Base-by-base conservation (phyloP, 2,113 vertebrate genomes). In the Pteropus alecto region DNA sequence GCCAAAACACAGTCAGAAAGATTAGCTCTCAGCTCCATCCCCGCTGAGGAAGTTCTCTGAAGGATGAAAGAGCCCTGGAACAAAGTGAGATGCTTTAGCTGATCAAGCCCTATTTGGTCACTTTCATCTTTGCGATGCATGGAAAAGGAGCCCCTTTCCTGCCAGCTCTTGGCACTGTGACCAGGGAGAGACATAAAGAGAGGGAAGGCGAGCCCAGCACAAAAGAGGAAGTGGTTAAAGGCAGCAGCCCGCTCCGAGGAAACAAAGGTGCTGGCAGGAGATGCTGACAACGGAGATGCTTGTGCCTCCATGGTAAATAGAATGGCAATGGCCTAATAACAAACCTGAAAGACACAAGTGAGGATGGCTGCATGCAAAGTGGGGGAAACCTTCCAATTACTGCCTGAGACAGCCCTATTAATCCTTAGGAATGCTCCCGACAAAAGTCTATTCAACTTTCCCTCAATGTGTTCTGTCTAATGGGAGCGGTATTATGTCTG, bases 401-500 rank as follows among this genome's bases (percentile, higher is more conserved):
- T 38, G 79, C 95, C 96, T 97, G 89, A 11, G 26, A 93, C 97
- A 96, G 95, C 89, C 96, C 96, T 96, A 93, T 98, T 97, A 97
- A 98, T 97, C 97, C 95, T 67, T n/a, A 95, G 96, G 94, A 95
- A 93, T 83, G 7, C 93, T 98, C 96, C 94, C 0, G 0, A 98
- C 95, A 98, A 97, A 95, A 28, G 16, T 70, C 98, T 76, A 97
- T 98, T 98, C 98, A 98, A 65, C 97, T 97, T 97, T 96, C 97
- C 94, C 96, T 97, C 95, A 96, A 95, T 94, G 95, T 95, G 96
- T 94, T 97, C 97, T 67, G 83, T 68, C 97, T 98, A 98, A 98
- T 97, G 97, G 98, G 97, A 98, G 96, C 84, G 1, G 89, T 97
- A 98, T 98, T 98, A 93, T 96, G 94, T 98, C 98, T 98, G 97